A percentile compares a stretch with the other conserved stretches of the same genome.
Conservation (phyloP, 2,888 invertebrate species). For the Furcula furcula region DNA sequence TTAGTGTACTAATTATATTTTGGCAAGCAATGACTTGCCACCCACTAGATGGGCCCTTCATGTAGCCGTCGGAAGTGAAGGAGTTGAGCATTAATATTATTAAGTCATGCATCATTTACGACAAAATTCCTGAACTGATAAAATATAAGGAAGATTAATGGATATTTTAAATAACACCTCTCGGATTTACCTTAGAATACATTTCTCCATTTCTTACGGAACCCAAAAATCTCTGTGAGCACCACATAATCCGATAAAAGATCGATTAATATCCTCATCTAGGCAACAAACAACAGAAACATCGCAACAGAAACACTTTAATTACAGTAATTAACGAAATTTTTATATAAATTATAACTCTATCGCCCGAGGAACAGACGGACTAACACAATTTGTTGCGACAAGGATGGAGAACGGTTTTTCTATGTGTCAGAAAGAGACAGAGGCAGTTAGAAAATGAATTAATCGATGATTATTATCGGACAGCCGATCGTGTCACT, state of each 20-base stretch:
- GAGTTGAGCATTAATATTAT: too few species aligned
- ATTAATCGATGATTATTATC: slow-evolving; percentile 62
- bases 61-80: too few species aligned
- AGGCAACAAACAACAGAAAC: slow-evolving; percentile 55
- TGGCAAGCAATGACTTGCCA: too few species aligned
- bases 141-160: too few species aligned
- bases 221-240: slow-evolving; percentile 37
- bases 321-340: slow-evolving; percentile 71
- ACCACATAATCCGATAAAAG: slow-evolving; percentile 46
- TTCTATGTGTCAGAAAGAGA: slow-evolving; percentile 28
- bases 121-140: too few species aligned
- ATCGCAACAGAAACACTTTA: slow-evolving; percentile 58
- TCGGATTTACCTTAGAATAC: too few species aligned
- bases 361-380: slow-evolving; percentile 61
- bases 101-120: too few species aligned
- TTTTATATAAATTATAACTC: slow-evolving; percentile 70
- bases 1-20: too few species aligned
- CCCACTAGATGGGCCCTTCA: too few species aligned
- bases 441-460: slow-evolving; percentile 31
- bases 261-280: slow-evolving; percentile 62
- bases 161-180: too few species aligned
- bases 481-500: slow-evolving; percentile 58
- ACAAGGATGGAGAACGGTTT: slow-evolving; percentile 30
- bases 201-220: too few species aligned
- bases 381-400: slow-evolving; percentile 48